Evolutionary conservation across 2,113 vertebrate genomes (phyloP).

Genomic region (Penelope pileata): DNA sequence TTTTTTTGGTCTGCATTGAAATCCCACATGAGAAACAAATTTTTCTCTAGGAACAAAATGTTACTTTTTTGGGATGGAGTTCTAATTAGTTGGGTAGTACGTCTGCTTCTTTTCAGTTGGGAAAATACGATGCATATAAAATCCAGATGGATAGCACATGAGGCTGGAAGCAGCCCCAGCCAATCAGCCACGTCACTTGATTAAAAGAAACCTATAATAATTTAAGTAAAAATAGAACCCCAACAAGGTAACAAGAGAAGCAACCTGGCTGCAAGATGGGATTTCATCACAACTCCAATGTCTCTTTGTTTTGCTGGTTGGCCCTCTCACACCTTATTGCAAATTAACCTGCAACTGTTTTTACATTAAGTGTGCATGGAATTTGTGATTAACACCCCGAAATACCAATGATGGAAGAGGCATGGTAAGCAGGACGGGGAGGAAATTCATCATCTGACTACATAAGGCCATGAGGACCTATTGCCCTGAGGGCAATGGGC

Average conservation of each 20-base stretch:
- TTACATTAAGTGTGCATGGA: not conserved
- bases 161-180: not conserved
- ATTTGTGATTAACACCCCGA: not conserved
- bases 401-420: not conserved
- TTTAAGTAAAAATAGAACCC: not conserved
- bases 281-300: not conserved
- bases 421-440: not conserved
- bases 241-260: not conserved
- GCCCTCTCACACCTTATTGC: not conserved
- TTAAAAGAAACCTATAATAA: conserved; percentile 15
- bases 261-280: not conserved
- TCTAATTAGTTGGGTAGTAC: not conserved
- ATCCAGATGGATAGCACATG: conserved; percentile 47
- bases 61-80: conserved; percentile 25
- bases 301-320: not conserved
- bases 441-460: not conserved
- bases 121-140: not conserved
- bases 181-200: not conserved
- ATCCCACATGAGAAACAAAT: conserved; percentile 34
- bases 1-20: conserved; percentile 37
- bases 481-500: not conserved
- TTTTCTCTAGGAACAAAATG: conserved; percentile 53
- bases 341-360: not conserved
- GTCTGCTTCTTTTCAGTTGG: conserved; percentile 25
- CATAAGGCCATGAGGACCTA: not conserved